Conservation (phyloP, 2,888 invertebrate species). For the Gortyna flavago region DNA sequence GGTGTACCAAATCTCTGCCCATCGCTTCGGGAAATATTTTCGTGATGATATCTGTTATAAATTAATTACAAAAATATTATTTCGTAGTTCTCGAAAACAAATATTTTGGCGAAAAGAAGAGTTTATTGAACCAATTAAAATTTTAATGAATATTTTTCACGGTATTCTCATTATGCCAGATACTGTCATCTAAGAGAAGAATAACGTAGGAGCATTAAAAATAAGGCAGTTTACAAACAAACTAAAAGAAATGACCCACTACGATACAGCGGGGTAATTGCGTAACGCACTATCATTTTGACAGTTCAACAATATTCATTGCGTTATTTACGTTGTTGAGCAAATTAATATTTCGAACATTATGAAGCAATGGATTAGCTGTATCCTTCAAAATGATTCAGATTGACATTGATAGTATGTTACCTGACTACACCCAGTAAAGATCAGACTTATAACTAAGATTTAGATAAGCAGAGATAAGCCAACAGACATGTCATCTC, state of each 20-base stretch:
- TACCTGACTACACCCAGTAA: constrained; percentile 3
- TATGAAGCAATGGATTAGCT: background rate
- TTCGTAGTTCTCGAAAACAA: background rate
- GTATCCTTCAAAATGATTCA: background rate
- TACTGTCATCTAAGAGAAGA: too few species aligned
- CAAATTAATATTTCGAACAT: too few species aligned
- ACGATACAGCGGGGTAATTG: background rate
- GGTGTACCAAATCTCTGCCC: background rate
- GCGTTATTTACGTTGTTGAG: too few species aligned
- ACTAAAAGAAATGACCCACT: constrained; percentile 2
- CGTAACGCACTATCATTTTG: too few species aligned
- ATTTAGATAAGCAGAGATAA: constrained; percentile 33
- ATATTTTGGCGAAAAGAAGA: background rate
- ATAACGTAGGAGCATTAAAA: too few species aligned
- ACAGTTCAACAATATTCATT: too few species aligned
- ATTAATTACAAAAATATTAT: background rate
- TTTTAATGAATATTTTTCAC: background rate
- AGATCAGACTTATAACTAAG: constrained; percentile 31
- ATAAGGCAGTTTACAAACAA: background rate
- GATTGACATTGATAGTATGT: background rate
- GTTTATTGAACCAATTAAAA: background rate
- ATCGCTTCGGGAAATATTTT: background rate
- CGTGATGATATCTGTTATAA: background rate
- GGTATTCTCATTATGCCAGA: background rate
- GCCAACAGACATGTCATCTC: background rate